phyloP scores from a whole-genome alignment of 1,140 invertebrate genomes.

The Nephila pilipes region DNA sequence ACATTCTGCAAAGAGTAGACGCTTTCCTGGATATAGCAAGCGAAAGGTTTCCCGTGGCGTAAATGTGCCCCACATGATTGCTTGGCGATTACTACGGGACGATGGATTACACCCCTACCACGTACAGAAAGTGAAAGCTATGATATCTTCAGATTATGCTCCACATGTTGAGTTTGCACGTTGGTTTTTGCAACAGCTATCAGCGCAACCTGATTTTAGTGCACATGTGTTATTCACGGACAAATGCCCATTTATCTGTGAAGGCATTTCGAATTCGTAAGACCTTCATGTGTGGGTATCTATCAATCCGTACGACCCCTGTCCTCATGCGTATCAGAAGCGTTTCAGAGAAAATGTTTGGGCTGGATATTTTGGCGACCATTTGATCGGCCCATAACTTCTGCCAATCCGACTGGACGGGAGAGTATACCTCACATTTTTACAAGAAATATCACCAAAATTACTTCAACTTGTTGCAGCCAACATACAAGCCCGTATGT shows the following conservation, averaged over 20 bases:
- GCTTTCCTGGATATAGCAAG: background rate
- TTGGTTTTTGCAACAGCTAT: background rate
- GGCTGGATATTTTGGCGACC: background rate
- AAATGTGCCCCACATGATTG: background rate
- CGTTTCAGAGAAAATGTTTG: background rate
- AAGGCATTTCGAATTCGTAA: background rate
- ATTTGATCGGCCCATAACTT: background rate
- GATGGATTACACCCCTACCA: background rate
- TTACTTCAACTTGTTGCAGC: background rate
- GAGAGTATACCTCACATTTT: background rate
- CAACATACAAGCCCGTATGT: background rate
- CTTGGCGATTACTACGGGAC: background rate
- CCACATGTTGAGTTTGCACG: background rate
- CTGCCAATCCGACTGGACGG: background rate
- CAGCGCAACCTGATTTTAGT: no score
- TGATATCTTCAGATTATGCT: background rate
- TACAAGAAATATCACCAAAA: background rate
- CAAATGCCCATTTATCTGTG: background rate
- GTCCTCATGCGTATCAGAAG: background rate
- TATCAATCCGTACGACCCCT: background rate
- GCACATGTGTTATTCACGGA: background rate
- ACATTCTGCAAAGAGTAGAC: background rate
- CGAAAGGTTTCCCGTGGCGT: background rate
- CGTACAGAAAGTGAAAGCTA: background rate
- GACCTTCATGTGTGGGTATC: background rate